These are phyloP conservation scores for Vidua chalybeata DNA, from an alignment of 2,113 vertebrate genomes.

Conservation along the genomic window DNA sequence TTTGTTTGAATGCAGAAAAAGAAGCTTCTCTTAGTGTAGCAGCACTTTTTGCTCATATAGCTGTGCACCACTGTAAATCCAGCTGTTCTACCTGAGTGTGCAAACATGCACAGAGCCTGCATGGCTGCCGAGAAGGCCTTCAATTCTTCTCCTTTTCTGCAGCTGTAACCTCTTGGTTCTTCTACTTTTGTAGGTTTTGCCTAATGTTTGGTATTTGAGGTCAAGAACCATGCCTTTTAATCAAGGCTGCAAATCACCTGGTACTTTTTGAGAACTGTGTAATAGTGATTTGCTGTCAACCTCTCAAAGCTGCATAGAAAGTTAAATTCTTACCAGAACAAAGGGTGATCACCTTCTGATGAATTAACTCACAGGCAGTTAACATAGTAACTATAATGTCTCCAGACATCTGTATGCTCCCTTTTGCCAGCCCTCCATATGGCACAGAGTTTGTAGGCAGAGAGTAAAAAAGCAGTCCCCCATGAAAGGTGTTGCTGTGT, in stretches of 20 bases:
- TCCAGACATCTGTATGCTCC: constrained; percentile 55
- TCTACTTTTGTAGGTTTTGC: neutral
- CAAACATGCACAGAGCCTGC: neutral
- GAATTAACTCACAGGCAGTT: constrained; percentile 28
- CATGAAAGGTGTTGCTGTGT: neutral
- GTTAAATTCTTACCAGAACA: constrained; percentile 33
- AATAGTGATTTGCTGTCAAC: constrained; percentile 46
- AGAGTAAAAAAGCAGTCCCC: neutral
- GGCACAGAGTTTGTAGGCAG: constrained; percentile 9
- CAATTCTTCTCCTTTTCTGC: neutral
- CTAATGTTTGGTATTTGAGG: neutral
- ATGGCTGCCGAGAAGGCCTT: neutral
- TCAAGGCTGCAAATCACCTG: constrained; percentile 11
- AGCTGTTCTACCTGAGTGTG: neutral
- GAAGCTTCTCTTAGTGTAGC: neutral
- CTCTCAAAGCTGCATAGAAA: constrained; percentile 41
- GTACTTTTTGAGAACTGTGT: neutral
- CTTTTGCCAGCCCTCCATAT: constrained; percentile 60
- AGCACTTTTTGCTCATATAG: neutral
- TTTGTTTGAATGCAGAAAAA: neutral
- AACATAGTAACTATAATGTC: constrained; percentile 45
- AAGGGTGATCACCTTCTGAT: constrained; percentile 56
- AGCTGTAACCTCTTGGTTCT: neutral
- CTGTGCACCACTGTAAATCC: neutral
- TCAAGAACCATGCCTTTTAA: neutral